phyloP scores from a whole-genome alignment of 2,888 invertebrate genomes.

The Dugesia japonica region DNA sequence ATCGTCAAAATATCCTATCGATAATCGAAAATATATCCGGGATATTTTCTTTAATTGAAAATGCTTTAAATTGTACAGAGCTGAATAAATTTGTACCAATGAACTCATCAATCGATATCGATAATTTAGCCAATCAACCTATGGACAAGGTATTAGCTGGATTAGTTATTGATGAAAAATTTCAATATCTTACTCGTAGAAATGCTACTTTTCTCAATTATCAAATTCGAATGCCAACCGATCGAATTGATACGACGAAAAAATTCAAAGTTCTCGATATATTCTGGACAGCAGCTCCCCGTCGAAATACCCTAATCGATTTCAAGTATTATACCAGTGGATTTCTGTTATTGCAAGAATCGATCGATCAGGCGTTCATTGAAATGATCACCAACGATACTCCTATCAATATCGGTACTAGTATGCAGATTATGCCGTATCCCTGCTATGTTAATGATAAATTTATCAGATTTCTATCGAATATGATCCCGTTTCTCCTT shows the following conservation, averaged over 20 bases:
- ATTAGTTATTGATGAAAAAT: neutral
- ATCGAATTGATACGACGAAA: conserved; percentile 29
- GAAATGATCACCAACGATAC: neutral
- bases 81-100: conserved; percentile 26
- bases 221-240: conserved; percentile 15
- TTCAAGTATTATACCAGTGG: conserved; percentile 32
- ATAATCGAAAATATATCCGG: neutral
- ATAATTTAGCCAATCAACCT: neutral
- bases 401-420: neutral
- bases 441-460: conserved; percentile 30
- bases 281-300: neutral
- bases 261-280: conserved; percentile 32
- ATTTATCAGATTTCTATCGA: conserved; percentile 23
- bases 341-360: conserved; percentile 28
- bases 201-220: neutral
- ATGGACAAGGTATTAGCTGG: neutral
- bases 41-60: neutral
- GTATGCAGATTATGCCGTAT: conserved; percentile 32
- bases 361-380: neutral
- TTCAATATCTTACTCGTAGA: neutral
- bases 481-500: conserved; percentile 50
- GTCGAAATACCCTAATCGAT: neutral
- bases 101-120: conserved; percentile 17
- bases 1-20: neutral
- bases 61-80: neutral